A percentile compares a stretch with the other conserved stretches of the same genome.
Evolutionary conservation across 2,113 vertebrate genomes (phyloP).

Genomic region (Oxygymnocypris stewartii): DNA sequence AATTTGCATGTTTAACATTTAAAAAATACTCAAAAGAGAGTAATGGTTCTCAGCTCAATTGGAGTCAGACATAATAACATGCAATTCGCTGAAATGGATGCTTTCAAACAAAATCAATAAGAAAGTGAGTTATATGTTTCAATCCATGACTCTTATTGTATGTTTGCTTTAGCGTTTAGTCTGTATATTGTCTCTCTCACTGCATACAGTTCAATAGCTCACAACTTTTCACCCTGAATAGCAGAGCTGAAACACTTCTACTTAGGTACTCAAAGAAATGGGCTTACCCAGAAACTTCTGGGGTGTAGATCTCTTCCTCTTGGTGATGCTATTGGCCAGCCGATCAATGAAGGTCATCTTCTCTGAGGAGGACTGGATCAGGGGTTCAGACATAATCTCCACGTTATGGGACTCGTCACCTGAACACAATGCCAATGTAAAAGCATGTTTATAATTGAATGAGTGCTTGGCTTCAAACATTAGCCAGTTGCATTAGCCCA

Average conservation of each 20-base stretch:
- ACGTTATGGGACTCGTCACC: slow-evolving; percentile 86
- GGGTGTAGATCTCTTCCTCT: slow-evolving; percentile 92
- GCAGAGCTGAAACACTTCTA: background rate
- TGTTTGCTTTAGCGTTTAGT: background rate
- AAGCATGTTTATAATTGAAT: background rate
- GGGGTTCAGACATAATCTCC: slow-evolving; percentile 82
- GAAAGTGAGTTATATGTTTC: too few species aligned
- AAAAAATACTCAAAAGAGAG: background rate
- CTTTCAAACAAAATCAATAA: too few species aligned
- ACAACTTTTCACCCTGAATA: background rate
- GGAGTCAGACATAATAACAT: too few species aligned
- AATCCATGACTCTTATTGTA: too few species aligned
- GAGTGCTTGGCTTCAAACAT: background rate
- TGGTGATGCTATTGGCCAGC: slow-evolving; percentile 88
- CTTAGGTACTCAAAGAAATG: background rate
- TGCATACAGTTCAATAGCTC: background rate
- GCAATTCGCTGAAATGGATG: too few species aligned
- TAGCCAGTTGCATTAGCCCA: background rate
- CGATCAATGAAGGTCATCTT: slow-evolving; percentile 87
- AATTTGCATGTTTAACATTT: background rate
- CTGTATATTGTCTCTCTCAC: background rate
- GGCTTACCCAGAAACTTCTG: slow-evolving; percentile 94
- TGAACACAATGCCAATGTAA: slow-evolving; percentile 57
- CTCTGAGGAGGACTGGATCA: slow-evolving; percentile 84
- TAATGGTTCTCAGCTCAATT: too few species aligned